These are phyloP conservation scores for Oncorhynchus gorbuscha DNA, from an alignment of 2,113 vertebrate genomes.

Conservation along the genomic window DNA sequence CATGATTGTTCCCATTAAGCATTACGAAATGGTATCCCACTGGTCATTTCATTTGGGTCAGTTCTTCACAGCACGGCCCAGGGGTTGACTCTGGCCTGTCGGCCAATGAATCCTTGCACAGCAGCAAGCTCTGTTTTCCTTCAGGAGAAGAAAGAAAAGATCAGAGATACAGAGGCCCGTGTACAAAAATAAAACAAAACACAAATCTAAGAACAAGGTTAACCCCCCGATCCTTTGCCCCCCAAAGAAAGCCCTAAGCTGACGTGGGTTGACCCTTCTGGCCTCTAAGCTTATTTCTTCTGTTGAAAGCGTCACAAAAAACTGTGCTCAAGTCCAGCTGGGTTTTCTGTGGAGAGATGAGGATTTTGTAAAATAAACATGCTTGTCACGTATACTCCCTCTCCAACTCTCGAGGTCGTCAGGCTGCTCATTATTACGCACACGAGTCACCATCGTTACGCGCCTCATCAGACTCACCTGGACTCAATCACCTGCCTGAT, in stretches of 20 bases:
- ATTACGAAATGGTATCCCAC: conserved; percentile 67
- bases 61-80: conserved; percentile 57
- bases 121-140: conserved; percentile 66
- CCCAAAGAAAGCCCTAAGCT: conserved; percentile 63
- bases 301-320: conserved; percentile 63
- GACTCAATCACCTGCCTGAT: no score
- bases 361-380: conserved; percentile 69
- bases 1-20: conserved; percentile 39
- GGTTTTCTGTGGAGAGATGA: conserved; percentile 62
- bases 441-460: no score
- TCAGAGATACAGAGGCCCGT: conserved; percentile 61
- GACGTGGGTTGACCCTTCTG: conserved; percentile 62
- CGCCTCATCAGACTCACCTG: no score
- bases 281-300: conserved; percentile 63
- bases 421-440: no score
- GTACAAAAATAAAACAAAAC: conserved; percentile 68
- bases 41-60: conserved; percentile 64
- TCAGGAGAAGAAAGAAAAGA: conserved; percentile 48
- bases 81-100: conserved; percentile 64
- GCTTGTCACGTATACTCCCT: no score
- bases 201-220: conserved; percentile 63
- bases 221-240: conserved; percentile 52
- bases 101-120: conserved; percentile 61
- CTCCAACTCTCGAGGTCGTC: no score
- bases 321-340: conserved; percentile 68